Base-by-base conservation (phyloP, 2,797 vertebrate species). In the Siniperca obscura region DNA sequence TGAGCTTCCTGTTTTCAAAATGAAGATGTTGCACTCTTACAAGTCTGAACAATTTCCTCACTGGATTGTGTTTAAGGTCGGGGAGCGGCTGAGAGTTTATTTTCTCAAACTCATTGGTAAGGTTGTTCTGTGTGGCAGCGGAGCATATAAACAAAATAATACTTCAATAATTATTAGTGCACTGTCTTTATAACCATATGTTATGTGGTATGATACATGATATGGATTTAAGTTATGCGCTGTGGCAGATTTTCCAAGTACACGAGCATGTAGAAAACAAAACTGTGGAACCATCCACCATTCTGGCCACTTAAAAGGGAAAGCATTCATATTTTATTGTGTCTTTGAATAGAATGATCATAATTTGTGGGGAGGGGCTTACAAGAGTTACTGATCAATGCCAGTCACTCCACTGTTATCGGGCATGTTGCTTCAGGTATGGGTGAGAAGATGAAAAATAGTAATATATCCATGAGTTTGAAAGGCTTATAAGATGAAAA, bases 1-100 rank as follows among this genome's bases (percentile, higher is more conserved):
- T 21, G 13, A 67, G 21, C 64, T 76, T 73, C 72, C 57, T 52
- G 22, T 72, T 57, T 52, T 46, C 22, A 56, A 25, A 50, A 38
- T 42, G 38, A 12, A 46, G 36, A 46, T 17, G 27, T 40, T 73
- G 34, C 57, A 57, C 17, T 16, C 7, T 21, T 7, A 38, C 16
- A 61, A 46, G 30, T 5, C 56, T 68, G 14, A 61, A 50, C 25
- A 52, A 19, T 30, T 53, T 59, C 21, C 25, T 42, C 5, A 0
- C 25, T n/a, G 19, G 38, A 34, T 19, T 17, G 8, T n/a, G 22
- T 55, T 55, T 48, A 42, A 52, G 12, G 50, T 62, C 3, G 38
- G 1, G 1, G 34, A 27, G 22, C 46, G 62, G 19, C 21, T 46
- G 22, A 57, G 21, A 1, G 1, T 27, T 72, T 25, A 36, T 25